These are phyloP conservation scores for Danio aesculapii DNA, from an alignment of 2,797 vertebrate species.

Conservation along the genomic window DNA sequence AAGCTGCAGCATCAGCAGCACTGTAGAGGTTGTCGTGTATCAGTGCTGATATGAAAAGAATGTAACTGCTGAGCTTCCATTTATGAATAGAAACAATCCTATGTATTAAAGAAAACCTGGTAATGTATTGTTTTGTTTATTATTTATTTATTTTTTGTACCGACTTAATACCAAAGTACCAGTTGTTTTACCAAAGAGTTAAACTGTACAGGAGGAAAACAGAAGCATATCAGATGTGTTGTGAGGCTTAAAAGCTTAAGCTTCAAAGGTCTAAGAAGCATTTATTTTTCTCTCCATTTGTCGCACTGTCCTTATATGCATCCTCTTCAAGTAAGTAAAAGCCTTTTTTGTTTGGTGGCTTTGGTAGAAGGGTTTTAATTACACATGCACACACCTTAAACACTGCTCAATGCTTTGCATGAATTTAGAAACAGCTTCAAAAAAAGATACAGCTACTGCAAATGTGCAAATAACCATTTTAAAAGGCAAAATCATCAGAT, in stretches of 20 bases:
- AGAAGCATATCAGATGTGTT: slow-evolving; percentile 40
- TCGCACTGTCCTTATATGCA: background rate
- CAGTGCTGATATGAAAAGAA: too few species aligned
- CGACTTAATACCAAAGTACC: too few species aligned
- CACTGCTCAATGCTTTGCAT: slow-evolving; percentile 68
- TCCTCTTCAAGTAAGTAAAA: slow-evolving; percentile 64
- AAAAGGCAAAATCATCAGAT: too few species aligned
- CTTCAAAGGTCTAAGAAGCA: slow-evolving; percentile 43
- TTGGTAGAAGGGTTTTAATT: slow-evolving; percentile 72
- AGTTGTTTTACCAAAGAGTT: slow-evolving; percentile 1
- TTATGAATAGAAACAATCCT: too few species aligned
- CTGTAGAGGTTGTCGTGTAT: too few species aligned
- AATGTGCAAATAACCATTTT: too few species aligned
- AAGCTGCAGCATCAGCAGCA: too few species aligned
- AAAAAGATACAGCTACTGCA: background rate
- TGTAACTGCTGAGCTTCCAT: too few species aligned
- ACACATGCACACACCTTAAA: slow-evolving; percentile 44
- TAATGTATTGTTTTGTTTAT: too few species aligned
- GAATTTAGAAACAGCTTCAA: slow-evolving; percentile 40
- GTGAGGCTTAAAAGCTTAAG: slow-evolving; percentile 46
- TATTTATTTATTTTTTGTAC: too few species aligned
- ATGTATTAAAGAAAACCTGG: too few species aligned
- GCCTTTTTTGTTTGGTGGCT: slow-evolving; percentile 70
- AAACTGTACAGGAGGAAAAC: slow-evolving; percentile 31
- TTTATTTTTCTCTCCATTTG: slow-evolving; percentile 42